Conservation (phyloP, 2,888 invertebrate species). For the Hermodice carunculata region DNA sequence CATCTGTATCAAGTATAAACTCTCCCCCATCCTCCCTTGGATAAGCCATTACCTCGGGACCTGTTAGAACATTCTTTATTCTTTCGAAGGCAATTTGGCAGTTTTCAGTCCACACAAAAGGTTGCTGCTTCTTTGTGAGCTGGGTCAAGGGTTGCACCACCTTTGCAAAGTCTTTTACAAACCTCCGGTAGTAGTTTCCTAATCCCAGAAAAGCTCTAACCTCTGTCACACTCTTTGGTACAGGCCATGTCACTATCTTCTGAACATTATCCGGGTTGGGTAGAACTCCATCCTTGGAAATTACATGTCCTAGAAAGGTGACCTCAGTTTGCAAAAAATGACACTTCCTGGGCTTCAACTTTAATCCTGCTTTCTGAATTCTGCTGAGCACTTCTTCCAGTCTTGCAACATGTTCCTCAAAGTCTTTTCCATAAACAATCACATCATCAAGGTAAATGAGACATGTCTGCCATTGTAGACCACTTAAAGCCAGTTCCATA, state of each 20-base stretch:
- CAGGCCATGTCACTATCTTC: slow-evolving; percentile 27
- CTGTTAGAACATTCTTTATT: slow-evolving; percentile 18
- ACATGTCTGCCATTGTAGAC: slow-evolving; percentile 1
- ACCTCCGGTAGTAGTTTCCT: slow-evolving; percentile 39
- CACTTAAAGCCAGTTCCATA: slow-evolving; percentile 3
- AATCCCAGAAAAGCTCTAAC: slow-evolving; percentile 40
- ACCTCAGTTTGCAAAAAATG: slow-evolving; percentile 5
- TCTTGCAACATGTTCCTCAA: slow-evolving; percentile 23
- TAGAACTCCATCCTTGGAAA: neutral
- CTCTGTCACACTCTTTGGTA: slow-evolving; percentile 31
- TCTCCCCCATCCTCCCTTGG: neutral
- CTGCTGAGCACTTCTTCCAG: slow-evolving; percentile 33
- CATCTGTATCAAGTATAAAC: slow-evolving; percentile 31
- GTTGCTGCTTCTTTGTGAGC: slow-evolving; percentile 72
- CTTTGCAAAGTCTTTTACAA: slow-evolving; percentile 31
- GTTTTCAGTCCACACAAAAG: neutral
- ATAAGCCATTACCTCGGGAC: slow-evolving; percentile 22
- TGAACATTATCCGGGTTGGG: neutral
- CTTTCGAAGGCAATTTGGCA: slow-evolving; percentile 19
- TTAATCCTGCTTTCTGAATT: slow-evolving; percentile 14
- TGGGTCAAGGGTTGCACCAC: slow-evolving; percentile 32
- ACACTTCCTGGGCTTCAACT: slow-evolving; percentile 30
- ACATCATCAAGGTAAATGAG: slow-evolving; percentile 37
- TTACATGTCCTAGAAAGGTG: slow-evolving; percentile 11
- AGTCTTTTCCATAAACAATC: slow-evolving; percentile 25